Conservation (phyloP, 2,888 invertebrate genomes). For the Eupithecia vulgata region DNA sequence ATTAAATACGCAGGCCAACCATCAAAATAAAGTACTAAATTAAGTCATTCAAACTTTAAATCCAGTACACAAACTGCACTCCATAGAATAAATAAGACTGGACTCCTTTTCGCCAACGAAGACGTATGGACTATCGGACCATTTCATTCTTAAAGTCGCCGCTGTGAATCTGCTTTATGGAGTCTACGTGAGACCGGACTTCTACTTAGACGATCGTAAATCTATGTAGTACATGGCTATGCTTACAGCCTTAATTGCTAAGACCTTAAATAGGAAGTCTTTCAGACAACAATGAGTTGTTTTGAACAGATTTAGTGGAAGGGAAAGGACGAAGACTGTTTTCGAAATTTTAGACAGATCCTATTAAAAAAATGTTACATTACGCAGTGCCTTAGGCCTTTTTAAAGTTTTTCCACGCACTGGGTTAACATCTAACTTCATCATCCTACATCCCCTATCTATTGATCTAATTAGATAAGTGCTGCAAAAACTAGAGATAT, state of each 20-base stretch:
- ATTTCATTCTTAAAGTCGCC: slow-evolving; percentile 50
- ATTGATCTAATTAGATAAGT: neutral
- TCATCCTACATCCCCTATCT: no score
- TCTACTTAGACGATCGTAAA: slow-evolving; percentile 63
- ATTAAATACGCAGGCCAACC: neutral
- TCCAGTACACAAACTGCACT: slow-evolving; percentile 16
- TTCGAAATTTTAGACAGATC: neutral
- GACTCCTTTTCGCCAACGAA: slow-evolving; percentile 36
- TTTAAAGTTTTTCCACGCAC: no score
- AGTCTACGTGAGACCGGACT: slow-evolving; percentile 66
- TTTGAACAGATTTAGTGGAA: neutral
- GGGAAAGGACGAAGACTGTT: neutral
- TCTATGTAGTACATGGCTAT: slow-evolving; percentile 45
- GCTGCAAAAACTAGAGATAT: neutral
- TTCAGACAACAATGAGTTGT: slow-evolving; percentile 8
- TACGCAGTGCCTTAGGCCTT: no score
- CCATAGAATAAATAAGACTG: slow-evolving; percentile 34
- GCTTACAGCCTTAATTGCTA: slow-evolving; percentile 36
- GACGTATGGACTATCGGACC: slow-evolving; percentile 51
- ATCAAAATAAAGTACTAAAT: slow-evolving; percentile 7
- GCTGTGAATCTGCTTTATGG: slow-evolving; percentile 74
- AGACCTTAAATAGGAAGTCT: slow-evolving; percentile 38
- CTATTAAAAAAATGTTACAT: no score
- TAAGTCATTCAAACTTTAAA: slow-evolving; percentile 7
- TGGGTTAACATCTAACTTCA: no score